Percentiles rank a stretch among this genome's conserved stretches.
These are phyloP conservation scores for Caenorhabditis parvicauda DNA, from an alignment of 2,888 invertebrate genomes.

Conservation along the genomic window DNA sequence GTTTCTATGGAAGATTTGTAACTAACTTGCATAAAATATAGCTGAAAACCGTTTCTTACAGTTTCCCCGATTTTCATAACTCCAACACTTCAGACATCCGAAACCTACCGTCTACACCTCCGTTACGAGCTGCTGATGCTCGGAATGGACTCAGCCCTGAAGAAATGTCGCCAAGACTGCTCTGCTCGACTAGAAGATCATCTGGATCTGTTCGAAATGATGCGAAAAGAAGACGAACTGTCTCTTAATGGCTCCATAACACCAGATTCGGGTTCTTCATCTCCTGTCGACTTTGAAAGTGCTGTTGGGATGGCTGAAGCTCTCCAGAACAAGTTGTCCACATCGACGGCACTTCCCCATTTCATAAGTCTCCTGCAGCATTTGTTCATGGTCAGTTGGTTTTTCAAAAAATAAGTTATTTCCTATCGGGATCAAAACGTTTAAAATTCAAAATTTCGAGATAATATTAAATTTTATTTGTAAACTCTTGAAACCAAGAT, in stretches of 20 bases:
- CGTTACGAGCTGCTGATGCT: conserved; percentile 94
- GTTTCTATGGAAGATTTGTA: too few species aligned
- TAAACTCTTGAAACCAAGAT: too few species aligned
- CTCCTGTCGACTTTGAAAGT: conserved; percentile 68
- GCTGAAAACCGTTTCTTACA: too few species aligned
- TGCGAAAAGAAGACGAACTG: conserved; percentile 87
- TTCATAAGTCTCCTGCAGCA: conserved; percentile 85
- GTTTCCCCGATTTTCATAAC: too few species aligned
- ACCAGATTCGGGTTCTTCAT: conserved; percentile 42
- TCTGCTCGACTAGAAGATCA: conserved; percentile 68
- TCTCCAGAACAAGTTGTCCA: conserved; percentile 69
- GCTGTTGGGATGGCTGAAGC: conserved; percentile 85
- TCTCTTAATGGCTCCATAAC: conserved; percentile 74
- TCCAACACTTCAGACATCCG: conserved; percentile 69
- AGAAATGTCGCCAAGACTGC: conserved; percentile 30
- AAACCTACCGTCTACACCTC: conserved; percentile 90
- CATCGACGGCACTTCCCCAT: conserved; percentile 89
- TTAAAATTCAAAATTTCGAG: too few species aligned
- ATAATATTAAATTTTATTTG: too few species aligned
- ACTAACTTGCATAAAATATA: too few species aligned
- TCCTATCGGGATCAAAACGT: background rate
- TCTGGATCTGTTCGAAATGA: conserved; percentile 96
- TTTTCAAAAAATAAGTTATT: background rate
- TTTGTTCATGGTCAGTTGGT: conserved; percentile 72
- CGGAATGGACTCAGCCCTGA: conserved; percentile 80